Evolutionary conservation across 2,797 vertebrate species (phyloP).

Genomic region (Lutjanus argentimaculatus): DNA sequence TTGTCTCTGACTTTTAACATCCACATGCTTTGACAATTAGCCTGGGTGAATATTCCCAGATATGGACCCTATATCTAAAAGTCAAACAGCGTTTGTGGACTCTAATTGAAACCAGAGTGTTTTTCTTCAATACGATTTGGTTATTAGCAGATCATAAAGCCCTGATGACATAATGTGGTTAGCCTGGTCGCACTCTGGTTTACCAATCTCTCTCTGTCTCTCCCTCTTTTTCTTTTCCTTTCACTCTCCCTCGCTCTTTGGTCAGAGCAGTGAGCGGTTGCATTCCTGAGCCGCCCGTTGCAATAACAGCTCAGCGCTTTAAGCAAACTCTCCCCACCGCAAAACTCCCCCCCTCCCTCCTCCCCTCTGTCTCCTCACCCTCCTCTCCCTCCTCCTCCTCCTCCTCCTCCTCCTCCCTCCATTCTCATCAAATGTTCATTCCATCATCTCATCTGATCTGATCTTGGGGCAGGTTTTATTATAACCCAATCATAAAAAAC

Average conservation of each 20-base stretch:
- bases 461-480: constrained; percentile 68
- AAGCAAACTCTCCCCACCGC: constrained; percentile 82
- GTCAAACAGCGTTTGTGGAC: constrained; percentile 58
- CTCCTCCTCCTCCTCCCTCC: constrained; percentile 34
- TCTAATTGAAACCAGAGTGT: constrained; percentile 79
- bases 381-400: constrained; percentile 40
- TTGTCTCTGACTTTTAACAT: constrained; percentile 21
- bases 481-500: constrained; percentile 65
- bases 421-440: constrained; percentile 61
- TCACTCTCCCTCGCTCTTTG: constrained; percentile 54
- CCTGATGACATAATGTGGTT: constrained; percentile 84
- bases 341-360: constrained; percentile 58
- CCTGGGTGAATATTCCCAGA: constrained; percentile 40
- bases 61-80: constrained; percentile 56
- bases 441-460: constrained; percentile 76
- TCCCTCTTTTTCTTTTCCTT: constrained; percentile 32
- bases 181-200: constrained; percentile 77
- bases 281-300: constrained; percentile 82
- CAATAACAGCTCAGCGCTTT: constrained; percentile 85
- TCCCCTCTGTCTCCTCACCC: constrained; percentile 48
- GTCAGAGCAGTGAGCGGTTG: constrained; percentile 66
- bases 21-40: constrained; percentile 59
- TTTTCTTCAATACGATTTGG: constrained; percentile 78
- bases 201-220: constrained; percentile 60
- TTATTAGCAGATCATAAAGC: constrained; percentile 83